Evolutionary conservation across 2,113 vertebrate genomes (phyloP), one percentile per base, ranked within the genome.

Genomic region (Anguilla rostrata): DNA sequence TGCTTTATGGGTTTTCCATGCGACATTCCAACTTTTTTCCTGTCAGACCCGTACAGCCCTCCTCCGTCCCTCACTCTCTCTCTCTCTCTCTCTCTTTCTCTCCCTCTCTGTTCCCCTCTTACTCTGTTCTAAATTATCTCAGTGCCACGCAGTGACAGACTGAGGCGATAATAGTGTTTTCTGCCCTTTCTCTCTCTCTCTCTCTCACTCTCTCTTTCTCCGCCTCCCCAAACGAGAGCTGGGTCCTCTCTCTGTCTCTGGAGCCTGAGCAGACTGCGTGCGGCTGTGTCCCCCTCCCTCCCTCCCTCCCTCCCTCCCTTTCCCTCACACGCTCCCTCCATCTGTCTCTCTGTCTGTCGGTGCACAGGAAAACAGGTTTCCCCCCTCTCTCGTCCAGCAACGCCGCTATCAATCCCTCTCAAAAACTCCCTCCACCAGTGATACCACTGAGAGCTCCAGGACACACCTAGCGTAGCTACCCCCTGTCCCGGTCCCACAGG

Each of bases 1-100:
- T 87, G 88, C 90, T 92, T 89, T 88, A 89, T 88, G 56, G 89
- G 84, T 87, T 94, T 94, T 94, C 93, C 94, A 91, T 87, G 75
- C 60, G 86, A 92, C 92, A 90, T 89, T 94, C 92, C 90, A 95
- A 94, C 93, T 93, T 93, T 91, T 34, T 81, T 89, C 84, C 86
- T 85, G 26, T 79, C 79, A 83, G 82, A 80, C 75, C 20, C 26
- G 75, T 16, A 84, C 81, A 56, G 66, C 49, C 66, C 40, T 16
- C 2, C 34, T 34, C 34, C 34, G 43, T 46, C 5, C 43, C 43
- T 46, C 9, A 9, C 43, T 46, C 43, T 46, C 43, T 46, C 43
- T 46, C 43, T 46, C 43, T 9, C 43, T 43, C 43, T 6, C 22
- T 79, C 49, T 80, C 71, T 78, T 90, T 29, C 78, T 86, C 46